Percentiles rank a stretch among this genome's conserved stretches.
phyloP scores from a whole-genome alignment of 2,797 vertebrate species.

The Gouania willdenowi region DNA sequence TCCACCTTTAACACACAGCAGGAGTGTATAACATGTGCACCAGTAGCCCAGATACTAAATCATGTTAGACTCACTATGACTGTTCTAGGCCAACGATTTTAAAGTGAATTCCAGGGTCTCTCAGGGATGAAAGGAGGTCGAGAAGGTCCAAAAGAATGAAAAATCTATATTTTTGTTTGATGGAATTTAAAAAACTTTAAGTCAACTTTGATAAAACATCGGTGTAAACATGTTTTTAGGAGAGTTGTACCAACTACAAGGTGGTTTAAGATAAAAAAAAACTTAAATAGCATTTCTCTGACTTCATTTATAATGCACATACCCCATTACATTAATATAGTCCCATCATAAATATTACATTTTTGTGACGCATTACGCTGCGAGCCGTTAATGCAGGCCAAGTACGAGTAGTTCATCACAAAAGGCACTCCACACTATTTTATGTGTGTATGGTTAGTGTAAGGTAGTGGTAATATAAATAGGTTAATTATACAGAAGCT shows the following conservation, averaged over 20 bases:
- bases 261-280: neutral
- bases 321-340: neutral
- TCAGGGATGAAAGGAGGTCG: neutral
- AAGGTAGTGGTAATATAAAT: no score
- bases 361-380: neutral
- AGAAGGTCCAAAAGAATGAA: constrained; percentile 10
- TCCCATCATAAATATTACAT: neutral
- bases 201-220: no score
- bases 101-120: constrained; percentile 12
- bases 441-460: no score
- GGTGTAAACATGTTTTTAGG: no score
- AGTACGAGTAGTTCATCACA: no score
- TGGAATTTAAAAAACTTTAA: no score
- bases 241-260: no score
- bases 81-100: constrained; percentile 47
- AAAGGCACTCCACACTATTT: no score
- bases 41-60: constrained; percentile 21
- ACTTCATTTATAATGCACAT: constrained; percentile 3
- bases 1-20: constrained; percentile 33
- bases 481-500: no score
- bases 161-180: no score
- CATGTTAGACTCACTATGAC: constrained; percentile 21
- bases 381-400: no score
- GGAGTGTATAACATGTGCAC: neutral
- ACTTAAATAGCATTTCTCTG: neutral